Evolutionary conservation across 2,888 invertebrate species (phyloP).

Genomic region (Oscheius myriophilus): DNA sequence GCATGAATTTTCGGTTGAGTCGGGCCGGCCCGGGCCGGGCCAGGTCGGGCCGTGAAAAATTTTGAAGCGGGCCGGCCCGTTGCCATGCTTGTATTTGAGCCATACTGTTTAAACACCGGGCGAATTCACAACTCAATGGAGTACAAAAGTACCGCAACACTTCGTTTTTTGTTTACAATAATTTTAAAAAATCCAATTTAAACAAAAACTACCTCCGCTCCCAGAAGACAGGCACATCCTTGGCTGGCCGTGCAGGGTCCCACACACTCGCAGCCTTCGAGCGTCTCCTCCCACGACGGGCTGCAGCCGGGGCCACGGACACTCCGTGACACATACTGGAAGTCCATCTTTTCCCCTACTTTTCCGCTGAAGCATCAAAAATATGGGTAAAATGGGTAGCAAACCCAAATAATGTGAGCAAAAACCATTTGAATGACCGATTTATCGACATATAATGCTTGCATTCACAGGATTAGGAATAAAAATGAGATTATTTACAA

Average conservation of each 20-base stretch:
- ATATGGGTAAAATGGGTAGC: neutral
- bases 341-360: conserved; percentile 40
- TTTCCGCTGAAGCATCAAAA: too few relatives aligned
- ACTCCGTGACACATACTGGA: conserved; percentile 43
- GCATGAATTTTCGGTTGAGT: too few relatives aligned
- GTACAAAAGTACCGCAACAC: too few relatives aligned
- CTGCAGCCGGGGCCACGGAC: conserved; percentile 46
- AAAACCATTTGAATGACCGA: neutral
- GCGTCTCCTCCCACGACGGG: conserved; percentile 40
- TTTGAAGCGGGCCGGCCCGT: too few relatives aligned
- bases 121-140: too few relatives aligned
- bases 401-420: too few relatives aligned
- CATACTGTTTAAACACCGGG: too few relatives aligned
- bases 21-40: too few relatives aligned
- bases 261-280: conserved; percentile 58
- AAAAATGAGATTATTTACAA: conserved; percentile 5
- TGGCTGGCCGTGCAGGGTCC: conserved; percentile 43
- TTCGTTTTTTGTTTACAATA: neutral
- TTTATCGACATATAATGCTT: too few relatives aligned
- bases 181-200: neutral
- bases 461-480: conserved; percentile 21
- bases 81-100: too few relatives aligned
- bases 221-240: conserved; percentile 49
- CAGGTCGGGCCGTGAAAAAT: too few relatives aligned
- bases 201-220: conserved; percentile 19